phyloP scores from a whole-genome alignment of 2,113 vertebrate species.

The Engraulis encrasicolus region DNA sequence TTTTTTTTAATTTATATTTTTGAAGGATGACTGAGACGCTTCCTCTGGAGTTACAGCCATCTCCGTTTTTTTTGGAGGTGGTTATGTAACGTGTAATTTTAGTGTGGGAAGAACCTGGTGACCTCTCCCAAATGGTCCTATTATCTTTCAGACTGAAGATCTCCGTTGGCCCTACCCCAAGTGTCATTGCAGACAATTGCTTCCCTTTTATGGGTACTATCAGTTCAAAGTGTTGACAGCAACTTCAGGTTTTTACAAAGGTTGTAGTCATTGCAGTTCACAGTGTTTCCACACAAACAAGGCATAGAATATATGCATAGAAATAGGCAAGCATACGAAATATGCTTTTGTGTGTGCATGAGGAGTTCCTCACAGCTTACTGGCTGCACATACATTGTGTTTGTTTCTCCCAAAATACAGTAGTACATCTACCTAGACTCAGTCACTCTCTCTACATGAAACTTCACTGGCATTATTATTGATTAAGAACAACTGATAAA shows the following conservation, averaged over 20 bases:
- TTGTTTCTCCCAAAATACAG: neutral
- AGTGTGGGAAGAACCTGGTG: neutral
- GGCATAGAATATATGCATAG: no score
- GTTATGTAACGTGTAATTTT: slow-evolving; percentile 2
- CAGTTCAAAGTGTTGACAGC: neutral
- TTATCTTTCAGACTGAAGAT: neutral
- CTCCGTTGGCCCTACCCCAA: neutral
- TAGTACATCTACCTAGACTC: neutral
- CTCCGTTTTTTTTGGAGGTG: neutral
- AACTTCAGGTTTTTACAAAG: neutral
- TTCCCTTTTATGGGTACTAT: neutral
- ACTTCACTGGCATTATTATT: neutral
- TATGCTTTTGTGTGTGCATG: neutral
- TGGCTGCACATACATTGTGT: neutral
- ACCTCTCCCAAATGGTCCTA: neutral
- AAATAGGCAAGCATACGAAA: no score
- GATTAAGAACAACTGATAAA: neutral
- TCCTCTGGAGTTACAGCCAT: neutral
- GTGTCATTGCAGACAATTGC: neutral
- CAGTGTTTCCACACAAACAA: no score
- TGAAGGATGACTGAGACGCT: neutral
- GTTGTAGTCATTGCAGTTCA: neutral
- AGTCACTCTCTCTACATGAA: no score
- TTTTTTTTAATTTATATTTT: neutral
- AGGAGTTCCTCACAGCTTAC: neutral